Base-by-base conservation (phyloP, 2,888 invertebrate genomes). In the Zhengitettix transpicula region DNA sequence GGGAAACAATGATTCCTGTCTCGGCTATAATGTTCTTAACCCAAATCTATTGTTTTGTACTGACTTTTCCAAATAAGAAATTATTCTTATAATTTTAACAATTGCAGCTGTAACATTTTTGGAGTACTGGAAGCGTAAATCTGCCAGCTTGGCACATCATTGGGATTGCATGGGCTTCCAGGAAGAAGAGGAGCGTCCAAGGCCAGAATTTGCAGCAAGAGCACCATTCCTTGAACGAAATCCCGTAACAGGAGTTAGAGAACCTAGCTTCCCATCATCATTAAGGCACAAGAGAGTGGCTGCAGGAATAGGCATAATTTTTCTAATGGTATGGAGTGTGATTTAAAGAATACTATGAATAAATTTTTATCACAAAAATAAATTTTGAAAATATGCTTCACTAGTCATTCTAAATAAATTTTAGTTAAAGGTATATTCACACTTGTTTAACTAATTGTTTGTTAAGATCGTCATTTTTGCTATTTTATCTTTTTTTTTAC, bases 111-210 rank as follows among this genome's bases (percentile, higher is more conserved):
- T 79, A 51, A 73, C 78, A 53, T 79, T 79, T 66, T 70, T 79
- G 62, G 78, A 79, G 65, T 78, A 78, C 67, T 79, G 79, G 79
- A 79, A 79, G 65, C 69, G 78, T 55, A 78, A 78, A 66, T 77
- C 75, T 58, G 77, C 76, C 15, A 75, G 75, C 58, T 68, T 78
- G 42, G 75, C 78, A 28, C 77, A 79, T 67, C 77, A 78, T 66
- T 79, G 79, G 79, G 79, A 79, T 68, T 76, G 77, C 62, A 69
- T 75, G 66, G 78, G 77, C 62, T 78, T 77, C 67, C 76, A 78
- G 64, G 77, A 78, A 60, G 78, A 78, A 65, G 77, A 77, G 69
- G 77, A 79, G 65, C 67, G 77, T 40, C 79, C 79, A 0, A 65
- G 79, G n/a, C 78, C 79, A 9, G 77, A 78, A 64, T 79, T 78